These are phyloP conservation scores for Nomada flava DNA, from an alignment of 2,888 invertebrate genomes.

Conservation along the genomic window DNA sequence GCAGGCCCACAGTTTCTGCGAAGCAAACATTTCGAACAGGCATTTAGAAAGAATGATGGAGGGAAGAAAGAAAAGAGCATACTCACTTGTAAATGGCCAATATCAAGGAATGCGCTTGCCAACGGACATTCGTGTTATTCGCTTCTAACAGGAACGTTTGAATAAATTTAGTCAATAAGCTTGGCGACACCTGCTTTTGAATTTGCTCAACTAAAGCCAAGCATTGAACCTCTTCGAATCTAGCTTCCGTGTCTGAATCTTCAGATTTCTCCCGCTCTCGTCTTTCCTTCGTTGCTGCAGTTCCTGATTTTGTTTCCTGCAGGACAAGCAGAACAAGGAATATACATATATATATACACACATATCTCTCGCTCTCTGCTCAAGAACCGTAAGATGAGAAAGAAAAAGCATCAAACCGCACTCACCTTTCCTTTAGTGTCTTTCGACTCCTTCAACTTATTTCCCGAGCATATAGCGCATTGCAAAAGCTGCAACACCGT, in stretches of 20 bases:
- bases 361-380: too few relatives aligned
- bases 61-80: not conserved
- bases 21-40: constrained; percentile 8
- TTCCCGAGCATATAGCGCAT: constrained; percentile 91
- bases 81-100: constrained; percentile 92
- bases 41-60: not conserved
- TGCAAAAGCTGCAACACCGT: constrained; percentile 95
- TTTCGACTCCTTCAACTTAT: constrained; percentile 76
- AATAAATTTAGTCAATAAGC: constrained; percentile 88
- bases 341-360: too few relatives aligned
- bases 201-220: constrained; percentile 89
- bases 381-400: not conserved
- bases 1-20: constrained; percentile 89
- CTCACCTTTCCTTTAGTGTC: constrained; percentile 52
- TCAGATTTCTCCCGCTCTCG: constrained; percentile 89
- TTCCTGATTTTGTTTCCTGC: constrained; percentile 75
- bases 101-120: constrained; percentile 97
- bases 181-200: constrained; percentile 86
- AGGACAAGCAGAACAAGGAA: too few relatives aligned
- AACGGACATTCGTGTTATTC: constrained; percentile 95
- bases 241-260: constrained; percentile 88
- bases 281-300: constrained; percentile 83
- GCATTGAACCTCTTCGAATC: constrained; percentile 89
- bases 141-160: constrained; percentile 96
- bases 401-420: not conserved